Evolutionary conservation across 2,888 invertebrate genomes (phyloP).

Genomic region (Tineola bisselliella): DNA sequence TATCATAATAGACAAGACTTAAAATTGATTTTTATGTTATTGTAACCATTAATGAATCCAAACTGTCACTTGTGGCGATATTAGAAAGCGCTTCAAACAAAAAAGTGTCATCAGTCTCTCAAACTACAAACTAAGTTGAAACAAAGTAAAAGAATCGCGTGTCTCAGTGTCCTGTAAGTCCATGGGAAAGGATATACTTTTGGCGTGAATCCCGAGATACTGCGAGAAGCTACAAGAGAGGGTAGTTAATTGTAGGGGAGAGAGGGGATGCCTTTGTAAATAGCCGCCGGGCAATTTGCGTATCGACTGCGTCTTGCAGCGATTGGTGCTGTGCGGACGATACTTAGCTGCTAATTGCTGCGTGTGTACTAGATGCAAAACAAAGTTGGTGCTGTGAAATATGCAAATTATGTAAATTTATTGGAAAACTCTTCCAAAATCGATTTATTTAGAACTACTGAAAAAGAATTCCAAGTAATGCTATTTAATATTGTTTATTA

Average conservation of each 20-base stretch:
- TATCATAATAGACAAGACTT: no score
- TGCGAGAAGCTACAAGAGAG: background rate
- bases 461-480: no score
- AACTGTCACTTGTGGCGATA: no score
- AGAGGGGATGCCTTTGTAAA: slow-evolving; percentile 37
- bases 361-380: slow-evolving; percentile 23
- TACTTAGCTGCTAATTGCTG: slow-evolving; percentile 35
- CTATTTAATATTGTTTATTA: no score
- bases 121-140: background rate
- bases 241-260: slow-evolving; percentile 17
- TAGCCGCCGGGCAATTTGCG: slow-evolving; percentile 53
- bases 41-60: no score
- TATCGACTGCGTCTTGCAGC: slow-evolving; percentile 29
- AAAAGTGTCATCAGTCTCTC: background rate
- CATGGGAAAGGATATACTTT: slow-evolving; percentile 10
- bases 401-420: background rate
- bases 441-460: no score
- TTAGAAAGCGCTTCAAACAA: no score
- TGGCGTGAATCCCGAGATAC: slow-evolving; percentile 1
- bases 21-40: no score
- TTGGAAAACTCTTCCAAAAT: no score
- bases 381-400: background rate
- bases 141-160: slow-evolving; percentile 11
- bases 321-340: slow-evolving; percentile 29
- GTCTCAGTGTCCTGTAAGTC: slow-evolving; percentile 7